Percentiles rank a stretch among this genome's conserved stretches.
Conservation (phyloP, 1,140 invertebrate species). For the Copidosoma floridanum region DNA sequence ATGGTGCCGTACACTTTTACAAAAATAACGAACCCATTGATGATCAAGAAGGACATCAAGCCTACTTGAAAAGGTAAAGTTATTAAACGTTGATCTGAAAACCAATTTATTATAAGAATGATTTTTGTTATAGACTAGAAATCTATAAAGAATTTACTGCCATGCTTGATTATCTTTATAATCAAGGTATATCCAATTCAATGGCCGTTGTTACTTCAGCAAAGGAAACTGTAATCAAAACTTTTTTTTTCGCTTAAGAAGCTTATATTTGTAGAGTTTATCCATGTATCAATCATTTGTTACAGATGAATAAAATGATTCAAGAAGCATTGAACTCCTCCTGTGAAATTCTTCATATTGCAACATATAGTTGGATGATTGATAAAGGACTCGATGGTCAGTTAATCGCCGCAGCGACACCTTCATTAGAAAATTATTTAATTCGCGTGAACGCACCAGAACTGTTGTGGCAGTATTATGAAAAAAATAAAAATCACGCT, state of each 20-base stretch:
- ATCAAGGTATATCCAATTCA: constrained; percentile 61
- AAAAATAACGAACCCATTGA: constrained; percentile 77
- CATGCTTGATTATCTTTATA: constrained; percentile 77
- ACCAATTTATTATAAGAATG: constrained; percentile 1
- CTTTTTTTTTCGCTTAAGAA: not conserved
- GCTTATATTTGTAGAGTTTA: no score
- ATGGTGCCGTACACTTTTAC: constrained; percentile 86
- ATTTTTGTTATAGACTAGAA: constrained; percentile 65
- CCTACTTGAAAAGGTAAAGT: constrained; percentile 64
- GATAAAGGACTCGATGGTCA: constrained; percentile 73
- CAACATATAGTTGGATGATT: constrained; percentile 93
- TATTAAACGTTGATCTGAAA: constrained; percentile 15
- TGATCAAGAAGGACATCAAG: constrained; percentile 74
- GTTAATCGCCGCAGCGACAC: constrained; percentile 73
- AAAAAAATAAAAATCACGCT: constrained; percentile 86
- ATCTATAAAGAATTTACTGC: constrained; percentile 85
- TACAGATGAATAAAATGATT: constrained; percentile 54
- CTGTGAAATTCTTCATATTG: constrained; percentile 88
- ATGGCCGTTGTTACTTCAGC: constrained; percentile 40
- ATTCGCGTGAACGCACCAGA: constrained; percentile 74
- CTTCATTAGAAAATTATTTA: constrained; percentile 81
- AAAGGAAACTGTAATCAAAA: constrained; percentile 49
- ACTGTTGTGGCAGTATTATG: constrained; percentile 94
- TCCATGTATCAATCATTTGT: constrained; percentile 10
- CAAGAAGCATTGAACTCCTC: constrained; percentile 56